phyloP scores from a whole-genome alignment of 2,797 vertebrate species.

The Argentina silus region DNA sequence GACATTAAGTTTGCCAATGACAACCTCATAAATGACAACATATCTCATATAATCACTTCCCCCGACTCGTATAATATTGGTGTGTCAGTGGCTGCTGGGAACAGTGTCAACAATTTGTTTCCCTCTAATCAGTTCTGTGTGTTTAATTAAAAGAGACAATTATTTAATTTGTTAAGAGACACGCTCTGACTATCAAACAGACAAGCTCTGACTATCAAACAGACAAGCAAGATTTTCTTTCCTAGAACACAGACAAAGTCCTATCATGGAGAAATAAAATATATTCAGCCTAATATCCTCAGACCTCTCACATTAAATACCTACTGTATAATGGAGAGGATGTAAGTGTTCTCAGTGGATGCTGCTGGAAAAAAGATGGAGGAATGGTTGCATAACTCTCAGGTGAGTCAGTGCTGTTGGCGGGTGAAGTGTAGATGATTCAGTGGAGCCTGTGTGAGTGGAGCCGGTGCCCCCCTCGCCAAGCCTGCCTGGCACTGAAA shows the following conservation, averaged over 20 bases:
- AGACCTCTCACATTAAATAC: neutral
- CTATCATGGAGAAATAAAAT: neutral
- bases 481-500: neutral
- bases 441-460: no score
- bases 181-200: no score
- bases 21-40: neutral
- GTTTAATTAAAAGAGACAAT: neutral
- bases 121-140: neutral
- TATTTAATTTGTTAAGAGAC: no score
- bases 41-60: neutral
- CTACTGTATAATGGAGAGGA: neutral
- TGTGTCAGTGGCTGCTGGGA: neutral
- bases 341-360: neutral
- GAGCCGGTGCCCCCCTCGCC: neutral
- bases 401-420: neutral
- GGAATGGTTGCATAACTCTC: slow-evolving; percentile 1
- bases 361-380: no score
- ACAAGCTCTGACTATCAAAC: neutral
- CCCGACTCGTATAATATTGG: neutral
- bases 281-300: neutral
- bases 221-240: neutral
- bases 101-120: neutral
- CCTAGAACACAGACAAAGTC: neutral
- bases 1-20: neutral
- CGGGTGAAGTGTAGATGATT: no score